These are phyloP conservation scores for Leptopilina boulardi DNA, from an alignment of 1,140 invertebrate species.

Conservation along the genomic window DNA sequence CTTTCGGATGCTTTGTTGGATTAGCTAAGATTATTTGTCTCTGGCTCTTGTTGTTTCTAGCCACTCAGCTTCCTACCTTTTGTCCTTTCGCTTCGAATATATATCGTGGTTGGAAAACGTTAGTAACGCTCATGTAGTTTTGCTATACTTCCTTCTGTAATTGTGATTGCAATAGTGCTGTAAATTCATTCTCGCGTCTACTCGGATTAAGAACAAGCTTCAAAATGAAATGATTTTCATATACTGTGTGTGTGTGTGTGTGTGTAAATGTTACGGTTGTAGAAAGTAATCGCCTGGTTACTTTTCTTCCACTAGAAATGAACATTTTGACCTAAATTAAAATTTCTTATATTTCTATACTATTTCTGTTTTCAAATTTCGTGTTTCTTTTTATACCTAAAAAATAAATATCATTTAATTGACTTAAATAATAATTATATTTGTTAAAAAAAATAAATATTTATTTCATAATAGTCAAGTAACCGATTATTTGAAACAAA, in stretches of 20 bases:
- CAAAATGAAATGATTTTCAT: conserved; percentile 26
- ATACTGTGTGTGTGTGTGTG: no score
- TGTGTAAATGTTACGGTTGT: neutral
- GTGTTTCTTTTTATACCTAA: no score
- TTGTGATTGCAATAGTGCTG: conserved; percentile 9
- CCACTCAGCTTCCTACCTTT: neutral
- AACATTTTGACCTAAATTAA: conserved; percentile 31
- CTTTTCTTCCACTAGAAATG: neutral
- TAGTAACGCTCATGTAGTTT: conserved; percentile 15
- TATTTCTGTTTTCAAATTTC: no score
- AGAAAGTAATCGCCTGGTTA: neutral
- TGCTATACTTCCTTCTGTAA: neutral
- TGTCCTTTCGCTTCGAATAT: neutral
- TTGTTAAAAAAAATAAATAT: no score
- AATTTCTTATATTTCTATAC: neutral
- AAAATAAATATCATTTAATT: no score
- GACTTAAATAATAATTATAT: no score
- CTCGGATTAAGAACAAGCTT: conserved; percentile 20
- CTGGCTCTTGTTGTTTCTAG: neutral
- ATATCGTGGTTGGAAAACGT: neutral
- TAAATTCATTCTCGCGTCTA: neutral
- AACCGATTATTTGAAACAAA: no score
- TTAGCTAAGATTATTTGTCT: conserved; percentile 12
- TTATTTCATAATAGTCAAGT: no score
- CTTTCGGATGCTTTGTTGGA: neutral